Evolutionary conservation across 2,797 vertebrate species (phyloP).

Genomic region (Periparus ater): DNA sequence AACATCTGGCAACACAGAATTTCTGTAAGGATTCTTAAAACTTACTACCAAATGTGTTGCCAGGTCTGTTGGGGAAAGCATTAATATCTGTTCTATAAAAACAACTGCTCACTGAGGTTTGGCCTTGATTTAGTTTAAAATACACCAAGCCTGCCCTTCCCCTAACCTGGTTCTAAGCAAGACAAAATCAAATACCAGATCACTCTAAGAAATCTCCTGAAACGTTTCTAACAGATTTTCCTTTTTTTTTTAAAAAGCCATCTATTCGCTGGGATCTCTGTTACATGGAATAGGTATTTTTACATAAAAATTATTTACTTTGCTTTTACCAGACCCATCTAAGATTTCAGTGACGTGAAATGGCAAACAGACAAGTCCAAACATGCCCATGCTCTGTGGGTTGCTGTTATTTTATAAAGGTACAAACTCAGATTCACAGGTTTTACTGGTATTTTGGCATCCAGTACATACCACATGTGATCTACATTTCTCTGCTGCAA

Average conservation of each 20-base stretch:
- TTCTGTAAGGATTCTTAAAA: not conserved
- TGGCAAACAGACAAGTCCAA: not conserved
- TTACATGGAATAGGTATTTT: not conserved
- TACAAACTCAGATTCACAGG: not conserved
- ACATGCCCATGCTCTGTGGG: not conserved
- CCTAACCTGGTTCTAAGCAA: not conserved
- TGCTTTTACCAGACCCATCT: not conserved
- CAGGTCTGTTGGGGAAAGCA: not conserved
- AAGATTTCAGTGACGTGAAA: not conserved
- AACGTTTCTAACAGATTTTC: not conserved
- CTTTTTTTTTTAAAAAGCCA: not conserved
- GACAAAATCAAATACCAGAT: not conserved
- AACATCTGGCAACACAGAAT: not conserved
- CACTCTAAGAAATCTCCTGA: not conserved
- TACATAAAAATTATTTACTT: not conserved
- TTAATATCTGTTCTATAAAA: not conserved
- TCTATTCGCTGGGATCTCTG: not conserved
- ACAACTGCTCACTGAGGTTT: not conserved
- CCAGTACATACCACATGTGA: accelerated
- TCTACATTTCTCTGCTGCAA: not conserved
- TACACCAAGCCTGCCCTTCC: not conserved
- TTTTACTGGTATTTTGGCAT: not conserved
- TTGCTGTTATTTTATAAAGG: not conserved
- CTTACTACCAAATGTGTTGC: not conserved
- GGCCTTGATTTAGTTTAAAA: not conserved